Conservation (phyloP, 2,113 vertebrate genomes). For the Agapornis roseicollis region DNA sequence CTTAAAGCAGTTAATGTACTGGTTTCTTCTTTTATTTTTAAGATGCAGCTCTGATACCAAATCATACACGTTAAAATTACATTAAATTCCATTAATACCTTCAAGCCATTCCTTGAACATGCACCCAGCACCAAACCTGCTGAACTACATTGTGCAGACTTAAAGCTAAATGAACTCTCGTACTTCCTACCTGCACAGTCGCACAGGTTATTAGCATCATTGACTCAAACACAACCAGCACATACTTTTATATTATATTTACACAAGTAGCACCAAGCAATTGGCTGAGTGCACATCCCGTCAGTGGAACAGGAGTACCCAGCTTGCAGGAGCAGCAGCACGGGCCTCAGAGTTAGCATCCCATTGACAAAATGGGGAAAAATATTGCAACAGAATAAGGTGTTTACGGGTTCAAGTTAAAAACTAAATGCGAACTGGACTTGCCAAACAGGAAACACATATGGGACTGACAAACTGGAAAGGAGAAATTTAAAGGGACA, state of each 20-base stretch:
- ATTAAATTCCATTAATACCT: neutral
- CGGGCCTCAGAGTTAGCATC: accelerated
- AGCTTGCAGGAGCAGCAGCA: no score
- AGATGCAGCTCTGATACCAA: neutral
- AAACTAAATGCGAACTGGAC: neutral
- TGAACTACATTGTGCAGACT: neutral
- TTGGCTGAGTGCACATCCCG: accelerated
- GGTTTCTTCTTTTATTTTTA: neutral
- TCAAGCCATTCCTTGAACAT: neutral
- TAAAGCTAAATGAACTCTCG: accelerated
- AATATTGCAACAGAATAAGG: neutral
- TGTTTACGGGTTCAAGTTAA: neutral
- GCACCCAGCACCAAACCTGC: neutral
- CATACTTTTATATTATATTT: accelerated
- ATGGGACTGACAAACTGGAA: neutral
- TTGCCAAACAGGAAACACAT: neutral
- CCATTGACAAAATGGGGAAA: accelerated
- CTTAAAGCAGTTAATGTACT: neutral
- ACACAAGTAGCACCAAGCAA: accelerated
- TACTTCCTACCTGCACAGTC: neutral
- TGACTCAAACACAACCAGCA: neutral
- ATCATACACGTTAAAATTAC: accelerated
- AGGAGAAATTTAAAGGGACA: neutral
- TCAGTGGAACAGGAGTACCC: accelerated
- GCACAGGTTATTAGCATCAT: accelerated